Base-by-base conservation (phyloP, 2,797 vertebrate species). In the Morelia viridis region DNA sequence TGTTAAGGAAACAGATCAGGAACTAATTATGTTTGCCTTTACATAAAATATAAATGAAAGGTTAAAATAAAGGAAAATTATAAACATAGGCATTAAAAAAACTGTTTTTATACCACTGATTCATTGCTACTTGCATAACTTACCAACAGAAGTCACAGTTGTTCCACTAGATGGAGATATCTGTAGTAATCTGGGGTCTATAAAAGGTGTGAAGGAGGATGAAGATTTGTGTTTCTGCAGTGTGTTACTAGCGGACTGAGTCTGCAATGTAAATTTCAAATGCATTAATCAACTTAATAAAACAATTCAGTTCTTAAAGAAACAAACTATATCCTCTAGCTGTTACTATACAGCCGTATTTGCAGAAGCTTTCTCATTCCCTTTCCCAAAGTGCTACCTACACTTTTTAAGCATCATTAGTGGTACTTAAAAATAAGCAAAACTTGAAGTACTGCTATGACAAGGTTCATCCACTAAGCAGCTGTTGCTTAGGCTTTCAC, bases 161-260 rank as follows among this genome's bases (percentile, higher is more conserved):
- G 98, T 98, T 94, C 99, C 99, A 88, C 98, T 98, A 96, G 99
- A 99, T 93, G 99, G 98, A 97, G 99, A 99, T 97, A 99, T 98
- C 97, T 99, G 99, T 94, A 99, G 98, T 96, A 99, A 98, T 95
- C 99, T 98, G 87, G 99, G 99, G 97, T 99, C 99, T 96, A 99
- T 99, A 98, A 99, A 99, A 92, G 99, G 99, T 93, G 99, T 99
- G 98, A 99, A 99, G 96, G 99, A 99, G 93, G 99, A 99, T 94
- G 99, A 99, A 93, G 99, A 99, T 98, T 99, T 99, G 98, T 99
- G 99, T 98, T 99, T 99, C 98, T 99, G 99, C 98, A 99, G 98
- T 97, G 99, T 99, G 98, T 98, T 99, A 97, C 99, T 98, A 98
- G 98, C 98, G 92, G 99, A 99, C 97, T 99, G 98, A 96, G 98